Conservation (phyloP, 1,140 invertebrate species). For the Chrysopa pallens region DNA sequence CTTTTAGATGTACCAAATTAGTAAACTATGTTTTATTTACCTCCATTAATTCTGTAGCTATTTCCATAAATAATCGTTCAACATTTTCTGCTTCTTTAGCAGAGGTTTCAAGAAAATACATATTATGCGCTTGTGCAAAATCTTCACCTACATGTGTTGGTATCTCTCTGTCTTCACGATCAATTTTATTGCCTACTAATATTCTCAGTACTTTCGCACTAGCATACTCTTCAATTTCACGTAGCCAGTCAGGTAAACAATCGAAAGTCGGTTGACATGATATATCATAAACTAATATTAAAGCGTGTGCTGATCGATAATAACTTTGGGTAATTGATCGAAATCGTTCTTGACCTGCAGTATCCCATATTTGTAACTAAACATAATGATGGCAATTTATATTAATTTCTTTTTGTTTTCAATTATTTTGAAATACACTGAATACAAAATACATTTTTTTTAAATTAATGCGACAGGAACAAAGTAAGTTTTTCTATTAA, state of each 20-base stretch:
- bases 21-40: too few species aligned
- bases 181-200: slow-evolving; percentile 91
- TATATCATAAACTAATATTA: slow-evolving; percentile 95
- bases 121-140: slow-evolving; percentile 85
- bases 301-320: slow-evolving; percentile 90
- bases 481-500: too few species aligned
- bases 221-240: slow-evolving; percentile 94
- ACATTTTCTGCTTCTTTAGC: slow-evolving; percentile 97
- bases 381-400: slow-evolving; percentile 11
- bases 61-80: slow-evolving; percentile 89
- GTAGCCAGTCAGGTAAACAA: slow-evolving; percentile 83
- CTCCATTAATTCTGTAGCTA: slow-evolving; percentile 83
- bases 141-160: slow-evolving; percentile 87
- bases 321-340: slow-evolving; percentile 96
- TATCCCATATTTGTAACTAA: slow-evolving; percentile 96
- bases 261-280: slow-evolving; percentile 95
- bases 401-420: too few species aligned
- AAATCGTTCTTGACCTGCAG: slow-evolving; percentile 92
- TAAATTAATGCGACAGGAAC: too few species aligned
- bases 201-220: slow-evolving; percentile 85
- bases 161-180: slow-evolving; percentile 87
- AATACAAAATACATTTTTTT: too few species aligned
- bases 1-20: too few species aligned
- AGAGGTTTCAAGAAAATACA: slow-evolving; percentile 97
- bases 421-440: background rate